A percentile compares a stretch with the other conserved stretches of the same genome.
Evolutionary conservation across 2,113 vertebrate species (phyloP).

Genomic region (Indicator maculatus): DNA sequence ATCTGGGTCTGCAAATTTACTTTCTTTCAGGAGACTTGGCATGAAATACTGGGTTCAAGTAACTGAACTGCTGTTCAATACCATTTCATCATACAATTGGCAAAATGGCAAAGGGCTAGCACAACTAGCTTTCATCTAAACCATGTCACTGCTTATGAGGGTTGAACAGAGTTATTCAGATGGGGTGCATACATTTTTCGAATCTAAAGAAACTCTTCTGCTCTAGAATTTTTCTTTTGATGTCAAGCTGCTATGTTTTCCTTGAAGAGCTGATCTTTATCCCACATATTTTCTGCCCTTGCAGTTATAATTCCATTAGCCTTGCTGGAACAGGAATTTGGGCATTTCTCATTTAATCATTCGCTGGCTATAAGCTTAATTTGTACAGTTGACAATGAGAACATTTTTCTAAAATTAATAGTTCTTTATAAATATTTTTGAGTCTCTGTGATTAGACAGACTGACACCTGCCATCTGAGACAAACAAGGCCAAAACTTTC

Average conservation of each 20-base stretch:
- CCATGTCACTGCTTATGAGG: not conserved
- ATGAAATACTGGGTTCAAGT: not conserved
- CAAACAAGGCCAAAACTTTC: not conserved
- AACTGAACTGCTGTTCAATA: not conserved
- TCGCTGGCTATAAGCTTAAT: not conserved
- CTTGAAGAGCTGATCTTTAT: not conserved
- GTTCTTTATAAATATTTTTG: not conserved
- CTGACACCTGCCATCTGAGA: not conserved
- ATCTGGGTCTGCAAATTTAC: not conserved
- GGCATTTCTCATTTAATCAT: not conserved
- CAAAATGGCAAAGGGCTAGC: not conserved
- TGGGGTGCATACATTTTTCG: not conserved
- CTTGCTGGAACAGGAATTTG: not conserved
- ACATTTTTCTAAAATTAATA: not conserved
- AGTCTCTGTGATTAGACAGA: not conserved
- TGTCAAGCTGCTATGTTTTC: not conserved
- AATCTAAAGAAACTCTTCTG: not conserved
- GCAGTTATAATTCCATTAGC: not conserved
- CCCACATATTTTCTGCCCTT: accelerated
- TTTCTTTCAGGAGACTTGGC: not conserved
- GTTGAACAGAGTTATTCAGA: not conserved
- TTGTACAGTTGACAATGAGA: not conserved
- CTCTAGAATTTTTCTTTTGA: not conserved
- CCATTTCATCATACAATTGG: not conserved
- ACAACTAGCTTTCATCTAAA: not conserved